phyloP scores from a whole-genome alignment of 2,888 invertebrate genomes.

The Orthosia gracilis region DNA sequence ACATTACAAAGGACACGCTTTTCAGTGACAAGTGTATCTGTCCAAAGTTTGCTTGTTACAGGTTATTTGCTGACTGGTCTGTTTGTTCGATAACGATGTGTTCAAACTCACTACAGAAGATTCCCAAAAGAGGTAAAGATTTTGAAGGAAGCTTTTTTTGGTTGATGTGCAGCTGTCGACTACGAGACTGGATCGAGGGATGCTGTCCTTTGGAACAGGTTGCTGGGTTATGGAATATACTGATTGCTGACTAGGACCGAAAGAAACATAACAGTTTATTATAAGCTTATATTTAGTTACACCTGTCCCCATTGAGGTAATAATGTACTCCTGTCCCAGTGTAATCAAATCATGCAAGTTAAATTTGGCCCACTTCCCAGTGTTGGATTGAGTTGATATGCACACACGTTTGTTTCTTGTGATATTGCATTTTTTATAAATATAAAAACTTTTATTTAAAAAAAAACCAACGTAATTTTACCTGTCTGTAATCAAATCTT shows the following conservation, averaged over 20 bases:
- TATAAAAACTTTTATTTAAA: no score
- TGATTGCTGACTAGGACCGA: not conserved
- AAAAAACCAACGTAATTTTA: no score
- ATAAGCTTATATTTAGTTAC: no score
- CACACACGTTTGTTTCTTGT: no score
- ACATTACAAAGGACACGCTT: not conserved
- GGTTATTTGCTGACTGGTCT: not conserved
- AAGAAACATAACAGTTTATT: no score
- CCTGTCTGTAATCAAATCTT: no score
- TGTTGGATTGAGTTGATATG: no score
- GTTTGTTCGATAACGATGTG: not conserved
- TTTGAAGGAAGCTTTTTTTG: not conserved
- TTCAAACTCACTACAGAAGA: not conserved
- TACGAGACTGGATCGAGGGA: not conserved
- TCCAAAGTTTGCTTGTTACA: slow-evolving; percentile 25
- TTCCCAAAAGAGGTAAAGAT: not conserved
- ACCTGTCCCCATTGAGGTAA: no score
- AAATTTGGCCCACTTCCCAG: no score
- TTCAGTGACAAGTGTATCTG: not conserved
- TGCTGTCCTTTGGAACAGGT: not conserved
- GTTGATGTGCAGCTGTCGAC: not conserved
- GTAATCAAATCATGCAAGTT: no score
- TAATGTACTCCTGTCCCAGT: no score
- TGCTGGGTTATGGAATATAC: not conserved
- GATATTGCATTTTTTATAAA: no score